phyloP scores from a whole-genome alignment of 2,113 vertebrate species.

The Salvator merianae region DNA sequence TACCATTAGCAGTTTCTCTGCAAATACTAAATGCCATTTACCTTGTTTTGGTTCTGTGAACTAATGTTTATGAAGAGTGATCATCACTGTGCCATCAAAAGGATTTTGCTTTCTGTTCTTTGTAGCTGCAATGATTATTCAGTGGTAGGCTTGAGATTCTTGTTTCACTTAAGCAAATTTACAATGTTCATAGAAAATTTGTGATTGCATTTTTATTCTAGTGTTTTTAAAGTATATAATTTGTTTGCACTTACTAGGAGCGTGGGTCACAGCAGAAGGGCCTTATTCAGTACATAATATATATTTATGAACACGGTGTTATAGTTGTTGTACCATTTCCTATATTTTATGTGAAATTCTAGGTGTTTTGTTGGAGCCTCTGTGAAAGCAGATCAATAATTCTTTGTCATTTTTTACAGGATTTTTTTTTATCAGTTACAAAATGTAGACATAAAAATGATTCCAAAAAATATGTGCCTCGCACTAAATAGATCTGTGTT shows the following conservation, averaged over 20 bases:
- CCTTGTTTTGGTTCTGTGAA: constrained; percentile 69
- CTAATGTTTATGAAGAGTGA: constrained; percentile 74
- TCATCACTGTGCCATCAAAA: constrained; percentile 69
- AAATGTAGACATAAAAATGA: neutral
- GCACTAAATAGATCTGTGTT: neutral
- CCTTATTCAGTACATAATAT: neutral
- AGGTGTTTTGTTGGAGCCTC: neutral
- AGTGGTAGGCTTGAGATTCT: constrained; percentile 59
- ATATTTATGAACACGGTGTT: constrained; percentile 6
- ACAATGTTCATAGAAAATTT: constrained; percentile 57
- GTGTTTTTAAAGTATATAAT: constrained; percentile 37
- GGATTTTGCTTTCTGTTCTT: constrained; percentile 54
- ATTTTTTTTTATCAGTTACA: neutral
- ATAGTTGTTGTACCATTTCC: neutral
- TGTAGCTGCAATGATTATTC: constrained; percentile 63
- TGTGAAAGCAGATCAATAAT: neutral
- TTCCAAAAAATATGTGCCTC: neutral
- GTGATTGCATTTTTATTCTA: constrained; percentile 39
- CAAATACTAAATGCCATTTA: constrained; percentile 72
- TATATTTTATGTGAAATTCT: neutral
- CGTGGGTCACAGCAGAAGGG: neutral
- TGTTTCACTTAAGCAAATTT: constrained; percentile 71
- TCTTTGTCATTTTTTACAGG: neutral
- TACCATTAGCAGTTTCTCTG: constrained; percentile 68
- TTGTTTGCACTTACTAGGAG: accelerated